A percentile compares a stretch with the other conserved stretches of the same genome.
phyloP scores from a whole-genome alignment of 30 jellyfish, hydroid and myxozoan genomes.

The Turritopsis rubra region DNA sequence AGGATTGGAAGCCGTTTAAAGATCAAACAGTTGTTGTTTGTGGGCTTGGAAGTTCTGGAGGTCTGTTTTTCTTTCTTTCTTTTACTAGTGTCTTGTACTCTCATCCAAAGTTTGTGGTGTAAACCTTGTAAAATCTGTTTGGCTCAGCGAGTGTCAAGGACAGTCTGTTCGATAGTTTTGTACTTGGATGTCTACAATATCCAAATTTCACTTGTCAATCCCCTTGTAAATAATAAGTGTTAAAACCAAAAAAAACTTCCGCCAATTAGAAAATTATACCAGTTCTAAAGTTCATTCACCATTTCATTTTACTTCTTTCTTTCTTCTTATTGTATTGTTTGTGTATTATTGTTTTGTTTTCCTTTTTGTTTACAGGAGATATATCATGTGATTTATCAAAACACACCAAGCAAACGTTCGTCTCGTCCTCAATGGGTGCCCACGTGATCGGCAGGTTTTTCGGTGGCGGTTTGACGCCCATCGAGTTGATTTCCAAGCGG shows the following conservation, averaged over 20 bases:
- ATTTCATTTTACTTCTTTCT: too few species aligned
- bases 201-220: too few species aligned
- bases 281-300: too few species aligned
- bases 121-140: too few species aligned
- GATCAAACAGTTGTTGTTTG: slow-evolving; percentile 51
- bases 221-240: too few species aligned
- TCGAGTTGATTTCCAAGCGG: slow-evolving; percentile 11
- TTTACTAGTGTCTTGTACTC: background rate
- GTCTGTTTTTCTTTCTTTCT: slow-evolving; percentile 8
- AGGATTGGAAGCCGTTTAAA: slow-evolving; percentile 43
- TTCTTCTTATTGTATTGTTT: background rate
- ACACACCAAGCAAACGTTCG: slow-evolving; percentile 7
- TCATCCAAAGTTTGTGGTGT: too few species aligned
- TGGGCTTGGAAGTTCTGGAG: slow-evolving; percentile 80
- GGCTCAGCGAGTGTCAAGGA: too few species aligned
- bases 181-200: too few species aligned
- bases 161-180: too few species aligned
- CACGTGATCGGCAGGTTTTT: slow-evolving; percentile 13
- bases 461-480: slow-evolving; percentile 4
- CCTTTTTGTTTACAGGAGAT: slow-evolving; percentile 1
- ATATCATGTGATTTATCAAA: slow-evolving; percentile 17
- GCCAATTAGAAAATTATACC: too few species aligned
- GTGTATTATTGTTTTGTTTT: background rate
- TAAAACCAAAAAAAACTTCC: too few species aligned
- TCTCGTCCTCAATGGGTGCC: slow-evolving; percentile 22